Percentiles rank a stretch among this genome's conserved stretches.
These are phyloP conservation scores for Phallusia fumigata DNA, from an alignment of 23 tunicate genomes.

Conservation along the genomic window DNA sequence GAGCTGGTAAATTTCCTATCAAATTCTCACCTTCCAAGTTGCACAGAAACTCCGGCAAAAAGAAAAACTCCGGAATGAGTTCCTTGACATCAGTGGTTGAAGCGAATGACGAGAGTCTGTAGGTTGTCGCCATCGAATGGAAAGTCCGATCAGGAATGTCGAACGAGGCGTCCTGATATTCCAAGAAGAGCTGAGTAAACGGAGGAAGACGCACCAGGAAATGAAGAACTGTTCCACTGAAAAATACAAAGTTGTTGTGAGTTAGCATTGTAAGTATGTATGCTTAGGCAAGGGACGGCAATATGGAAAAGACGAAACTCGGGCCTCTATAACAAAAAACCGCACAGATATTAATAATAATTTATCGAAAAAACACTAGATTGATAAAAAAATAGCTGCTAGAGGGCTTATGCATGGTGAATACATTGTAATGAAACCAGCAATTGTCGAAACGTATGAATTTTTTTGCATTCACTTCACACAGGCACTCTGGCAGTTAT, in stretches of 20 bases:
- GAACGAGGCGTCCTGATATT: conserved; percentile 88
- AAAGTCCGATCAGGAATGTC: conserved; percentile 98
- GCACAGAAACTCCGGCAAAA: conserved; percentile 94
- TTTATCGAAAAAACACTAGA: too few species aligned
- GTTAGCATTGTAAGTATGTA: neutral
- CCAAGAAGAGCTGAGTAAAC: conserved; percentile 87
- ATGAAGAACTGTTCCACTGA: conserved; percentile 90
- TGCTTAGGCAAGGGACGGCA: too few species aligned
- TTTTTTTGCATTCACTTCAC: too few species aligned
- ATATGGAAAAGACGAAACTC: too few species aligned
- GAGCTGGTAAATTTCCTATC: too few species aligned
- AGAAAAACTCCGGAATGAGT: conserved; percentile 95
- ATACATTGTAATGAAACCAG: too few species aligned
- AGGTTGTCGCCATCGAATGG: conserved; percentile 97
- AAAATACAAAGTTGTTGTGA: neutral
- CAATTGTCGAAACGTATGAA: too few species aligned
- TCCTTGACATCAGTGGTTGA: conserved; percentile 97
- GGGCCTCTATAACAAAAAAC: too few species aligned
- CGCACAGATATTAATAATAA: too few species aligned
- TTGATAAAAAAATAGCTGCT: too few species aligned
- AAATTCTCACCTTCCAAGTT: conserved; percentile 71
- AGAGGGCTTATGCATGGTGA: too few species aligned
- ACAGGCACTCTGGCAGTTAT: too few species aligned
- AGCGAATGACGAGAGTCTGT: conserved; percentile 63
- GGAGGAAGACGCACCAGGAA: conserved; percentile 98